phyloP scores from a whole-genome alignment of 2,797 vertebrate species.

The Trachops cirrhosus region DNA sequence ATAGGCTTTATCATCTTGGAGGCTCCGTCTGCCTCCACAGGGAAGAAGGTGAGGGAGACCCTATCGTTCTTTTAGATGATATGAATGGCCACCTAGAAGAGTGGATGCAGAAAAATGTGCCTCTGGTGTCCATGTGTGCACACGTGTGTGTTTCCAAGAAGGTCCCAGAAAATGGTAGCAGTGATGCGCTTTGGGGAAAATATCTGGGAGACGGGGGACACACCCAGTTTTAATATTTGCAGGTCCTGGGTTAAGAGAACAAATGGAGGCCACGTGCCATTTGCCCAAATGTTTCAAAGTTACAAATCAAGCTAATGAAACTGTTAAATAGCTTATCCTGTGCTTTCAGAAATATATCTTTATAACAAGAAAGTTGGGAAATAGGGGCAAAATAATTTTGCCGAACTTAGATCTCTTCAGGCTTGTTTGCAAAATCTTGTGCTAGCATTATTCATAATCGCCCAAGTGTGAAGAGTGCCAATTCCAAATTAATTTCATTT shows the following conservation, averaged over 20 bases:
- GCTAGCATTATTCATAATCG: not conserved
- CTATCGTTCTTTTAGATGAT: not conserved
- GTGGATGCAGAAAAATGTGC: not conserved
- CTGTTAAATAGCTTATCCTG: not conserved
- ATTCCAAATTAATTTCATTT: not conserved
- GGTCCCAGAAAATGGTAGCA: not conserved
- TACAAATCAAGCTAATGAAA: not conserved
- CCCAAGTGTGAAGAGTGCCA: not conserved
- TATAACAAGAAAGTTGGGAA: not conserved
- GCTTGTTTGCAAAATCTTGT: not conserved
- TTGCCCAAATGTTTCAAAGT: not conserved
- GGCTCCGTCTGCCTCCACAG: not conserved
- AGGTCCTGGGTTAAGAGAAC: not conserved
- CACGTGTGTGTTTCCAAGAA: not conserved
- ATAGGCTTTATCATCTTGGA: not conserved
- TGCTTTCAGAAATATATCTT: not conserved
- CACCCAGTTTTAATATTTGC: not conserved
- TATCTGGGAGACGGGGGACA: not conserved
- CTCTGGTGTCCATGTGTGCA: not conserved
- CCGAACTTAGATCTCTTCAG: not conserved
- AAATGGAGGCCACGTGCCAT: not conserved
- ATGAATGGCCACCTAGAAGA: not conserved
- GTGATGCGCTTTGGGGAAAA: not conserved
- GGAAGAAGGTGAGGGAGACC: not conserved
- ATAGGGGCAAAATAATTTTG: not conserved